Percentiles rank a stretch among this genome's conserved stretches.
Evolutionary conservation across 2,797 vertebrate genomes (phyloP).

Genomic region (Lindbergichthys nudifrons): DNA sequence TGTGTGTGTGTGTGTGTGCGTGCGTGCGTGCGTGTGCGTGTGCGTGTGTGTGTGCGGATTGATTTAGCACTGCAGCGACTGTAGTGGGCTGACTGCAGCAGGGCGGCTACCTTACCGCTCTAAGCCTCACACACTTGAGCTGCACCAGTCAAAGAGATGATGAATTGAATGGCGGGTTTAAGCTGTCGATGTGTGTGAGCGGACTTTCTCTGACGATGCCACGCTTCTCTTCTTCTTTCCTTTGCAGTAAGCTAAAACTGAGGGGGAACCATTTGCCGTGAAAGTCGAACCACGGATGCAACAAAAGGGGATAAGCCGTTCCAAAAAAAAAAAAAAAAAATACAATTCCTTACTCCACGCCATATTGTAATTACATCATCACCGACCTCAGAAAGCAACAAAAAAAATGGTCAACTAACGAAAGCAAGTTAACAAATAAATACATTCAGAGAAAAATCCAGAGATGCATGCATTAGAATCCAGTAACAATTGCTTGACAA

Average conservation of each 20-base stretch:
- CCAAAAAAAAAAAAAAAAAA: slow-evolving; percentile 35
- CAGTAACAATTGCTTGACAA: slow-evolving; percentile 82
- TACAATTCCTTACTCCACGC: slow-evolving; percentile 20
- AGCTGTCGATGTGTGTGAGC: slow-evolving; percentile 17
- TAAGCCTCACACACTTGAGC: slow-evolving; percentile 16
- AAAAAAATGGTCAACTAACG: slow-evolving; percentile 22
- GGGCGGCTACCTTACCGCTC: not conserved
- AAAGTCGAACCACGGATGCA: slow-evolving; percentile 49
- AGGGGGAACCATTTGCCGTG: not conserved
- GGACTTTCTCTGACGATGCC: slow-evolving; percentile 16
- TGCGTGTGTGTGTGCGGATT: slow-evolving; percentile 39
- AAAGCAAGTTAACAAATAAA: slow-evolving; percentile 62
- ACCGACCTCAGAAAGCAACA: slow-evolving; percentile 51
- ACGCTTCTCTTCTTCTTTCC: slow-evolving; percentile 35
- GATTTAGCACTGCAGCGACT: slow-evolving; percentile 56
- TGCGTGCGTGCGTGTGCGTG: slow-evolving; percentile 23
- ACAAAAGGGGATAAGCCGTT: slow-evolving; percentile 30
- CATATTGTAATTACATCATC: slow-evolving; percentile 54
- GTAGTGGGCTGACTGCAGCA: slow-evolving; percentile 49
- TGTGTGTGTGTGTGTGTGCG: slow-evolving; percentile 23
- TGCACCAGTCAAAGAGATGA: slow-evolving; percentile 23
- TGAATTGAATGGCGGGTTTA: slow-evolving; percentile 5
- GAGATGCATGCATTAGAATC: slow-evolving; percentile 84
- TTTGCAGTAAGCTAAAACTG: slow-evolving; percentile 55
- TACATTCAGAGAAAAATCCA: slow-evolving; percentile 72